Conservation (phyloP, 2,797 vertebrate species). For the Chaunax sp. region DNA sequence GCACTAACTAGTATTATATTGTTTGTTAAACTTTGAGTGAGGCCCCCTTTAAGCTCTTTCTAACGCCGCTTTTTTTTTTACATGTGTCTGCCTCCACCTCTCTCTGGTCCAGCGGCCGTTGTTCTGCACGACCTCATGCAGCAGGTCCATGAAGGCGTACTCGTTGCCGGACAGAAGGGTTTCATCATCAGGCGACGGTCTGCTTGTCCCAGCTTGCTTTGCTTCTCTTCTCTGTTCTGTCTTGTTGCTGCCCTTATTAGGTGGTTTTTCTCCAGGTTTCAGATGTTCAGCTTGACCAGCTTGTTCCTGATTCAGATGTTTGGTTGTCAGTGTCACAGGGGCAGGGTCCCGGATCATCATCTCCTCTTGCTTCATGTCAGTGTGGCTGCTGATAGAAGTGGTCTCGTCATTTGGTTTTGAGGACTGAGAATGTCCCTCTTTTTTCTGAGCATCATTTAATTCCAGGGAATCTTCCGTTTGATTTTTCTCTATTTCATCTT, state of each 20-base stretch:
- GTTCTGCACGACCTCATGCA: constrained; percentile 87
- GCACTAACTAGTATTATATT: too few species aligned
- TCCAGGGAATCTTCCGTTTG: neutral
- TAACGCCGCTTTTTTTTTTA: constrained; percentile 63
- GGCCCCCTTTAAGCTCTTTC: neutral
- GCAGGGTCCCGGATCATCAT: neutral
- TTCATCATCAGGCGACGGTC: constrained; percentile 70
- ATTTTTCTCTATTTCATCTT: neutral
- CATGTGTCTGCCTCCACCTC: constrained; percentile 80
- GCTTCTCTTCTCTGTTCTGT: neutral
- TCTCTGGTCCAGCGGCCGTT: constrained; percentile 86
- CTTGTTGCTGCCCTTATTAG: neutral
- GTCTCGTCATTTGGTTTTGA: neutral
- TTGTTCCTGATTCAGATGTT: neutral
- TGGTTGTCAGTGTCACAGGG: neutral
- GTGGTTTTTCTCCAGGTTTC: neutral
- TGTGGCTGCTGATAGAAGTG: neutral
- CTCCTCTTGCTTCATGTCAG: constrained; percentile 1
- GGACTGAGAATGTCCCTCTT: constrained; percentile 3
- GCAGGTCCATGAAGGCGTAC: constrained; percentile 80
- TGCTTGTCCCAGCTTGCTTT: constrained; percentile 15
- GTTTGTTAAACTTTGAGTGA: neutral
- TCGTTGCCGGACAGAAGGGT: constrained; percentile 70
- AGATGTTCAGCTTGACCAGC: neutral
- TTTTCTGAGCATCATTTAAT: neutral